Evolutionary conservation across 2,113 vertebrate genomes (phyloP), one percentile per base, ranked within the genome.

Genomic region (Lasiurus borealis): DNA sequence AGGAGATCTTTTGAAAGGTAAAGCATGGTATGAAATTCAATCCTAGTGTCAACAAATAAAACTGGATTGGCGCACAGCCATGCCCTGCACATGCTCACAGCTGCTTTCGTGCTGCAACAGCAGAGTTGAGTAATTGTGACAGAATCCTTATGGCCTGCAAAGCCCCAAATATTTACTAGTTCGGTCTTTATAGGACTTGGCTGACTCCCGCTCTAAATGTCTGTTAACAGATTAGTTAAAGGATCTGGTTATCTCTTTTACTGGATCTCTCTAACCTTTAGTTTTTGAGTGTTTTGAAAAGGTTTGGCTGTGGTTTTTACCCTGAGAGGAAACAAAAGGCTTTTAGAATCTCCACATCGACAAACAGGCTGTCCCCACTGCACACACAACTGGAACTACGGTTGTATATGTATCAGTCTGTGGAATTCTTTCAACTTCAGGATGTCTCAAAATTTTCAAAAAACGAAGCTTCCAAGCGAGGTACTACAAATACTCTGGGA

Each of bases 371-470:
- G 69, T 62, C 40, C 27, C n/a, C 27, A 85, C 12, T 87, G 66
- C 16, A 95, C 62, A 88, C 12, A 87, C 31, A 94, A 87, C 7
- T 81, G 80, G n/a, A 69, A 83, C 52, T 50, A 91, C 11, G 44
- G 71, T 83, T 73, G 34, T 64, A 16, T 48, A 2, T 93, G 0
- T 21, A n/a, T 71, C 8, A 25, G 52, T 62, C 7, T 88, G n/a
- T 77, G 15, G 78, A 85, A 90, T 84, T 94, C 36, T 59, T 95
- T 88, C 84, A 59, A 85, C 48, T 84, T 95, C 29, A 90, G 44
- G 23, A 50, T 68, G 40, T 66, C 54, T 96, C 40, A 85, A 86
- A 46, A 57, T 18, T 93, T 91, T 72, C 16, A 78, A 57, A 75
- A 92, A 66, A 71, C 5, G 44, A 34, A 90, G 57, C 12, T 93